Evolutionary conservation across 2,888 invertebrate genomes (phyloP).

Genomic region (Campaea margaritaria): DNA sequence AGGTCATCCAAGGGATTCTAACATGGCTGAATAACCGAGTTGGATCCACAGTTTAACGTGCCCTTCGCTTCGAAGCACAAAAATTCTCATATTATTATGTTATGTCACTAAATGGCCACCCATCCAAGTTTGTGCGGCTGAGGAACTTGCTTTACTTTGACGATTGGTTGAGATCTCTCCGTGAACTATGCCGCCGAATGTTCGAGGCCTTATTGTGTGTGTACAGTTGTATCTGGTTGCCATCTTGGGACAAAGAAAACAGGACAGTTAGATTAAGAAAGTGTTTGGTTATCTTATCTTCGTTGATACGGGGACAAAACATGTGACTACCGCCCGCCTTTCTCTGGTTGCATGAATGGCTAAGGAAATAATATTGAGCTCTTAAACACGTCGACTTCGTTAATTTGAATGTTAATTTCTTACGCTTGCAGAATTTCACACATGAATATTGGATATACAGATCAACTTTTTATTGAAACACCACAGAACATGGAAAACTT

Average conservation of each 20-base stretch:
- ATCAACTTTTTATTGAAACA: too few relatives aligned
- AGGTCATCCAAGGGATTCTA: too few relatives aligned
- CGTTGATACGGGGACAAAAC: slow-evolving; percentile 48
- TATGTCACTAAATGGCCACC: too few relatives aligned
- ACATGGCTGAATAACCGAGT: too few relatives aligned
- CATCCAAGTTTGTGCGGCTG: too few relatives aligned
- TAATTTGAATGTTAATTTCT: slow-evolving; percentile 46
- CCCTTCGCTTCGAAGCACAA: too few relatives aligned
- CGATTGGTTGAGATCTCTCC: too few relatives aligned
- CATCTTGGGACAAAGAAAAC: slow-evolving; percentile 57
- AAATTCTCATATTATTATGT: too few relatives aligned
- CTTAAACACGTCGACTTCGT: slow-evolving; percentile 53
- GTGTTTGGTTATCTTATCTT: slow-evolving; percentile 60
- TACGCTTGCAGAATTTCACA: slow-evolving; percentile 45
- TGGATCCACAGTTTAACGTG: too few relatives aligned
- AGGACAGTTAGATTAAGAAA: slow-evolving; percentile 55
- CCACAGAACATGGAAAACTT: too few relatives aligned
- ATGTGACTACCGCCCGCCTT: slow-evolving; percentile 44
- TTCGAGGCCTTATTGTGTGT: not conserved
- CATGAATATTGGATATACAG: slow-evolving; percentile 10
- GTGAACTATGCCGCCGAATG: too few relatives aligned
- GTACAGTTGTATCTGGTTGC: slow-evolving; percentile 50
- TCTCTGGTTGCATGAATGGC: slow-evolving; percentile 38
- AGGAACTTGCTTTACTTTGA: too few relatives aligned
- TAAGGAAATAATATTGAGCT: slow-evolving; percentile 51